These are phyloP conservation scores for Bothrops jararaca DNA, from an alignment of 2,113 vertebrate species.

Conservation along the genomic window DNA sequence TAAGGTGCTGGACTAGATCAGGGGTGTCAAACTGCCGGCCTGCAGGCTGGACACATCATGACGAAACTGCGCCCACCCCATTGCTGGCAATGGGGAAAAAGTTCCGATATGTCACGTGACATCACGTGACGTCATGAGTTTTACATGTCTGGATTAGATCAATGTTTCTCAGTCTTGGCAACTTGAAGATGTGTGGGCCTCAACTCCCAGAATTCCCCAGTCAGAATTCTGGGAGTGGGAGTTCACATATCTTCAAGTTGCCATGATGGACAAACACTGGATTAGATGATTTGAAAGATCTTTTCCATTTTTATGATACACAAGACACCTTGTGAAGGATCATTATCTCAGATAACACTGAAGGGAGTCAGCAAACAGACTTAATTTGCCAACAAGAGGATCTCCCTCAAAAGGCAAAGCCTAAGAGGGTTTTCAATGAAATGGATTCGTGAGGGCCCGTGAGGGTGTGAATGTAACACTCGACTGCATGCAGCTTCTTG, in stretches of 20 bases:
- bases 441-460: background rate
- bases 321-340: background rate
- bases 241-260: background rate
- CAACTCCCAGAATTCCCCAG: background rate
- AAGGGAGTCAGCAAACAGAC: background rate
- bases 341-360: background rate
- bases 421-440: background rate
- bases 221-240: too few relatives aligned
- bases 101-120: too few relatives aligned
- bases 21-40: too few relatives aligned
- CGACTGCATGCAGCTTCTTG: background rate
- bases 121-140: too few relatives aligned
- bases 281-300: background rate
- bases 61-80: too few relatives aligned
- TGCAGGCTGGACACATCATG: rapidly evolving
- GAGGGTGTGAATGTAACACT: background rate
- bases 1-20: background rate
- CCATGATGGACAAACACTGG: background rate
- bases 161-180: background rate
- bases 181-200: background rate
- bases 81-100: too few relatives aligned
- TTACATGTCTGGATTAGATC: background rate
- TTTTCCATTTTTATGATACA: background rate
- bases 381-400: background rate
- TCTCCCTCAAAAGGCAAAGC: background rate